Conservation (phyloP, 2,888 invertebrate species). For the Standfussiana lucernea region DNA sequence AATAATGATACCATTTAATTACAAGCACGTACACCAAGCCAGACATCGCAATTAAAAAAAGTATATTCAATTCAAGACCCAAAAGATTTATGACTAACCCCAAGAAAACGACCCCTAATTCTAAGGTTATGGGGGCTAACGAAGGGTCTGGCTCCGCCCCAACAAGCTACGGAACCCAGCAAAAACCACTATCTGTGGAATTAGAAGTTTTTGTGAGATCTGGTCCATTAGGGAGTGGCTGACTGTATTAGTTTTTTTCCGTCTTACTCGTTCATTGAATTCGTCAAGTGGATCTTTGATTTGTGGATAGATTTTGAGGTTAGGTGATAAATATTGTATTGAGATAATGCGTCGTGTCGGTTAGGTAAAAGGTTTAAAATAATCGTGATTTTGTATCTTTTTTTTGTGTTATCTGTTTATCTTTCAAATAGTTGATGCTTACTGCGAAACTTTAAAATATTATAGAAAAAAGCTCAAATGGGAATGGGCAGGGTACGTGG, state of each 20-base stretch:
- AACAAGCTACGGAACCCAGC: slow-evolving; percentile 71
- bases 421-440: too few relatives aligned
- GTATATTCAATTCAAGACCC: slow-evolving; percentile 22
- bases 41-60: slow-evolving; percentile 1
- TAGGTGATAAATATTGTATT: not conserved
- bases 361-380: too few relatives aligned
- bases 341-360: too few relatives aligned
- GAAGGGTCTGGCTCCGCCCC: slow-evolving; percentile 64
- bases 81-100: slow-evolving; percentile 50
- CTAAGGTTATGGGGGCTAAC: slow-evolving; percentile 50
- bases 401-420: not conserved
- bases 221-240: slow-evolving; percentile 77
- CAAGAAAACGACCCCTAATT: slow-evolving; percentile 56
- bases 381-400: not conserved
- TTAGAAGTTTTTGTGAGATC: slow-evolving; percentile 79
- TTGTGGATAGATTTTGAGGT: slow-evolving; percentile 8
- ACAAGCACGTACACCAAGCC: not conserved
- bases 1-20: not conserved
- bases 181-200: slow-evolving; percentile 78
- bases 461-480: too few relatives aligned
- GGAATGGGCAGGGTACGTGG: too few relatives aligned
- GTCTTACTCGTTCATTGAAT: slow-evolving; percentile 62
- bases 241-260: slow-evolving; percentile 75
- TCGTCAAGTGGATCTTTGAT: slow-evolving; percentile 51
- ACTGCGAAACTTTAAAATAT: too few relatives aligned